Base-by-base conservation (phyloP, 2,797 vertebrate genomes). In the Triplophysa yarkandensis region DNA sequence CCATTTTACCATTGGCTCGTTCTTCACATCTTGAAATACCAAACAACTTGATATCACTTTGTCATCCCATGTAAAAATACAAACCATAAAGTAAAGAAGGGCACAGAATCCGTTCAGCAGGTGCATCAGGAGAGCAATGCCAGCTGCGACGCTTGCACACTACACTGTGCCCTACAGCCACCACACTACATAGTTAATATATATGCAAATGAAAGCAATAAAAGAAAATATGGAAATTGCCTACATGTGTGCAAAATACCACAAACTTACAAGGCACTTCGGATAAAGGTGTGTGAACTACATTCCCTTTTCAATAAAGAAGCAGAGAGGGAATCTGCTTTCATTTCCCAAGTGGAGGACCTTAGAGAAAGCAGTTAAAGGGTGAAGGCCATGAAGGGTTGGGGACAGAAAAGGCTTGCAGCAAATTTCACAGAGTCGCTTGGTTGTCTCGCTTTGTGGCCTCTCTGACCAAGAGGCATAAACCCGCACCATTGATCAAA, bases 181-280 rank as follows among this genome's bases (percentile, higher is more conserved):
- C 93, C 94, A 93, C 94, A 94, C 93, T 95, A 94, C 95, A 94
- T 95, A 93, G 95, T 96, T 95, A 92, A 92, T 92, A 92, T 92
- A 90, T 92, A 92, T 92, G 92, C 89, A 93, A 93, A 93, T 92
- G 75, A 87, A 84, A 86, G 89, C 83, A 90, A 90, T 91, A 92
- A 91, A 91, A 87, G 77, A 89, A 88, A 89, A 85, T 84, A 86
- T 89, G 88, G 88, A 89, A 88, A 92, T 91, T 75, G 17, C 28
- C 27, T 8, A 9, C 28, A 85, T 21, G 54, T 65, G 54, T 41
- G 54, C 16, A 6, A 11, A 27, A 73, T 52, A 55, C 67, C 73
- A 72, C 74, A 72, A 58, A 77, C 70, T 30, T 52, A 28, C 30
- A 61, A 30, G 65, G 70, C 74, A 79, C 83, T 81, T 84, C 72